Percentiles rank a stretch among this genome's conserved stretches.
Evolutionary conservation across 2,888 invertebrate species (phyloP).

Genomic region (Diachrysia chrysitis): DNA sequence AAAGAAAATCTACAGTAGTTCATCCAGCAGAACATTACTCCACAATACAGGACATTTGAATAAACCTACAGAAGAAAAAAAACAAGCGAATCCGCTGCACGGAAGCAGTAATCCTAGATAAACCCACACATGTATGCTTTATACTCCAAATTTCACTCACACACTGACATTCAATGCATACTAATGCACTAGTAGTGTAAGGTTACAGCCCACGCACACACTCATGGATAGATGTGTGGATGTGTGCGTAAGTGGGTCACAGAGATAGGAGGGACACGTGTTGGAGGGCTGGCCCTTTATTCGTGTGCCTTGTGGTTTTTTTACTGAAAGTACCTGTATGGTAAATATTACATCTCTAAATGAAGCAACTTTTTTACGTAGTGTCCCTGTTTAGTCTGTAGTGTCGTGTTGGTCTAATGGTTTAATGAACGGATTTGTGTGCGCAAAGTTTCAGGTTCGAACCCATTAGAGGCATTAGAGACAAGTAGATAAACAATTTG

Average conservation of each 20-base stretch:
- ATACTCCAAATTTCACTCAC: slow-evolving; percentile 75
- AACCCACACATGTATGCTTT: slow-evolving; percentile 70
- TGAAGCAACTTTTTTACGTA: too few relatives aligned
- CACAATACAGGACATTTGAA: not conserved
- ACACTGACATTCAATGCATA: slow-evolving; percentile 65
- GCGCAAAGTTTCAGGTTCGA: too few relatives aligned
- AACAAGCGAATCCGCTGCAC: slow-evolving; percentile 45
- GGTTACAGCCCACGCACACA: slow-evolving; percentile 62
- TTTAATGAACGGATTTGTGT: too few relatives aligned
- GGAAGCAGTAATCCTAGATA: slow-evolving; percentile 63
- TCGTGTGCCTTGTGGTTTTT: slow-evolving; percentile 61
- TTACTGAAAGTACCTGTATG: not conserved
- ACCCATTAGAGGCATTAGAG: too few relatives aligned
- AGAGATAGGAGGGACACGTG: slow-evolving; percentile 88
- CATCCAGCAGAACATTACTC: too few relatives aligned
- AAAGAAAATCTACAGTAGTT: too few relatives aligned
- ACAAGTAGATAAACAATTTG: too few relatives aligned
- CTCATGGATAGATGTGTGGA: slow-evolving; percentile 32
- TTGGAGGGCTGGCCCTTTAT: slow-evolving; percentile 83
- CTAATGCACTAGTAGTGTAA: slow-evolving; percentile 66
- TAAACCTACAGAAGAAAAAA: slow-evolving; percentile 27
- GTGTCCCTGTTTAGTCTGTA: too few relatives aligned
- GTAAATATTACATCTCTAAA: too few relatives aligned
- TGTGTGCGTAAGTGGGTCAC: slow-evolving; percentile 87
- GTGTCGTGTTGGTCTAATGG: too few relatives aligned